Evolutionary conservation across 1,140 invertebrate species (phyloP).

Genomic region (Micrasema longulum): DNA sequence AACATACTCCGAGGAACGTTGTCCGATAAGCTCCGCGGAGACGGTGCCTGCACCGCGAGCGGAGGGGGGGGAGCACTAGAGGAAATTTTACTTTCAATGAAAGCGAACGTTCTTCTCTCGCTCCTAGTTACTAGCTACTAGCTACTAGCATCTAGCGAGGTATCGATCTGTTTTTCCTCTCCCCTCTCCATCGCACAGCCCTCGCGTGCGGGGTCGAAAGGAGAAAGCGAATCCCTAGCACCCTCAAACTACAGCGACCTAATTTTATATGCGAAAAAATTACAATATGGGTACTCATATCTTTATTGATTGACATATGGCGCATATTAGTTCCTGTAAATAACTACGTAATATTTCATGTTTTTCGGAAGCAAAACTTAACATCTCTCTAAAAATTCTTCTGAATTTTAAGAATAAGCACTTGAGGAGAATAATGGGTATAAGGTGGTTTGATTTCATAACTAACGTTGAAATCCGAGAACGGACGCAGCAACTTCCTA

Average conservation of each 20-base stretch:
- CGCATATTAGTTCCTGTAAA: too few relatives aligned
- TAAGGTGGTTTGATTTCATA: too few relatives aligned
- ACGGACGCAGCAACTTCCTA: too few relatives aligned
- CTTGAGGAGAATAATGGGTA: too few relatives aligned
- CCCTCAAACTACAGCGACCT: conserved; percentile 32
- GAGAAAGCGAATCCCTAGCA: conserved; percentile 17
- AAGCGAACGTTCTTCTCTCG: conserved; percentile 17
- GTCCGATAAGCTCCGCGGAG: conserved; percentile 9
- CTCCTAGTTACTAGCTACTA: neutral
- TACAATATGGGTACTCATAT: too few relatives aligned
- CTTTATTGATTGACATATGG: too few relatives aligned
- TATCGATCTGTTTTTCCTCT: conserved; percentile 14
- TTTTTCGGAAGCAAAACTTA: too few relatives aligned
- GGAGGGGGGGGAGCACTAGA: neutral
- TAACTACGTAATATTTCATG: too few relatives aligned
- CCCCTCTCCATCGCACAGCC: neutral
- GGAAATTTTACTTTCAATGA: conserved; percentile 40
- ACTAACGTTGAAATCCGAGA: too few relatives aligned
- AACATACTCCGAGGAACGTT: conserved; percentile 51
- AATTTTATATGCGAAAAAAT: too few relatives aligned
- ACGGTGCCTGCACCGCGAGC: neutral
- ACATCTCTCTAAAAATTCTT: too few relatives aligned
- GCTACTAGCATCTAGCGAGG: neutral
- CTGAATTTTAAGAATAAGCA: too few relatives aligned
- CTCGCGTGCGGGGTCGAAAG: neutral